phyloP scores from a whole-genome alignment of 2,888 invertebrate species.

The Agrenia bidenticulata region DNA sequence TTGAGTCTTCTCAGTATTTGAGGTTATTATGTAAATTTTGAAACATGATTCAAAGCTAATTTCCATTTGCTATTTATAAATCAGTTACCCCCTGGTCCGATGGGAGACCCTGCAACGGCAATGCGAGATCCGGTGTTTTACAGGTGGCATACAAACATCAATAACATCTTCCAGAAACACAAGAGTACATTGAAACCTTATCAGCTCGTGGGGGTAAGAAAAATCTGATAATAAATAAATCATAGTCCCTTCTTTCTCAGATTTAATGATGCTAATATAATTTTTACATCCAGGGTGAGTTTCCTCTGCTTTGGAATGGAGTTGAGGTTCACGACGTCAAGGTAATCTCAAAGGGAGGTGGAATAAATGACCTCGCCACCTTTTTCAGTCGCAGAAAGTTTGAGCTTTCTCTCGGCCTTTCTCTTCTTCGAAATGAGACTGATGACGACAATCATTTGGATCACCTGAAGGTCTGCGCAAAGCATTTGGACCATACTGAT shows the following conservation, averaged over 20 bases:
- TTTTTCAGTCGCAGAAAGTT: slow-evolving; percentile 28
- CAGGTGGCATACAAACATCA: slow-evolving; percentile 77
- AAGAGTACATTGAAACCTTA: slow-evolving; percentile 72
- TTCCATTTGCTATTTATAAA: too few species aligned
- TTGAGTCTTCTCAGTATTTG: too few species aligned
- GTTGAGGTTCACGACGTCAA: slow-evolving; percentile 23
- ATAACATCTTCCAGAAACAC: slow-evolving; percentile 74
- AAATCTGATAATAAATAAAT: too few species aligned
- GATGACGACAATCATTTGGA: slow-evolving; percentile 16
- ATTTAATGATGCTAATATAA: slow-evolving; percentile 6
- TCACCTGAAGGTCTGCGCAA: slow-evolving; percentile 28
- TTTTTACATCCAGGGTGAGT: slow-evolving; percentile 27
- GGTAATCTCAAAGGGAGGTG: slow-evolving; percentile 4
- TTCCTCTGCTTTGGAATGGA: slow-evolving; percentile 33
- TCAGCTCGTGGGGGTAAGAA: slow-evolving; percentile 27
- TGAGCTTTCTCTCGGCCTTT: slow-evolving; percentile 27
- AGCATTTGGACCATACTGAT: slow-evolving; percentile 37
- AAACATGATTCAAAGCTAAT: too few species aligned
- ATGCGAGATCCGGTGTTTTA: slow-evolving; percentile 87
- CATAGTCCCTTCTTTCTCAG: neutral
- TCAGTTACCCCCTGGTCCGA: slow-evolving; percentile 54
- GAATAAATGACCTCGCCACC: slow-evolving; percentile 28
- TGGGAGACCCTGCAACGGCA: slow-evolving; percentile 80
- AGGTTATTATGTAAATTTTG: too few species aligned
- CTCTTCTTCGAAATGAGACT: slow-evolving; percentile 24